Base-by-base conservation (phyloP, 2,113 vertebrate species). In the Eulemur rufifrons region DNA sequence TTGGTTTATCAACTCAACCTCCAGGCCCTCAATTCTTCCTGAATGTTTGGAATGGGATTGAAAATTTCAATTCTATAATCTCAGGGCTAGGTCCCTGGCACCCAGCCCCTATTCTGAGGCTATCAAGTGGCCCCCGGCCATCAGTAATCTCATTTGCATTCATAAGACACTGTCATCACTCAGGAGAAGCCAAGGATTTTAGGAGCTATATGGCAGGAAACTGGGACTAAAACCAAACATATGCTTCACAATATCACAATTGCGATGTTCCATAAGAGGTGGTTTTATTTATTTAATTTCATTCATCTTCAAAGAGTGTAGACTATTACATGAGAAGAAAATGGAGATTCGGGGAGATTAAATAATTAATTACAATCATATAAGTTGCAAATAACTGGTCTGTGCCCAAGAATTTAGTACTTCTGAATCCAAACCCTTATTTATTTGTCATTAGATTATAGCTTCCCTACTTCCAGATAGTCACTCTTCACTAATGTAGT, bases 41-140 rank as follows among this genome's bases (percentile, higher is more conserved):
- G 25, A 59, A 42, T 7, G 11, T 9, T 23, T 23, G 6, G 2
- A 0, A 4, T 69, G 21, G 29, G 39, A 71, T 29, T 27, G 9
- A 69, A 91, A 45, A 45, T 59, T 91, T 37, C 50, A n/a, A 47
- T 9, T 8, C 10, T 71, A 12, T n/a, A n/a, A 82, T 56, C 18
- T 8, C 20, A 11, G 23, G 13, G 37, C 64, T 68, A 23, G 17
- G 80, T 81, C 20, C 17, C 29, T 11, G 12, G 32, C 27, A 56
- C 8, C 12, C 3, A 81, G 1, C 27, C 7, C 18, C 11, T 3
- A 17, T 17, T 13, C 8, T n/a, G 29, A 69, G 6, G n/a, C 20
- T 69, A 81, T 23, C 15, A 18, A 54, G 29, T 20, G 3, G 20
- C 17, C 42, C 25, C 5, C 3, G 69, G 29, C 21, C 32, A 23